Percentiles rank a stretch among this genome's conserved stretches.
These are phyloP conservation scores for Botrylloides violaceus DNA, from an alignment of 23 tunicate genomes.

Conservation along the genomic window DNA sequence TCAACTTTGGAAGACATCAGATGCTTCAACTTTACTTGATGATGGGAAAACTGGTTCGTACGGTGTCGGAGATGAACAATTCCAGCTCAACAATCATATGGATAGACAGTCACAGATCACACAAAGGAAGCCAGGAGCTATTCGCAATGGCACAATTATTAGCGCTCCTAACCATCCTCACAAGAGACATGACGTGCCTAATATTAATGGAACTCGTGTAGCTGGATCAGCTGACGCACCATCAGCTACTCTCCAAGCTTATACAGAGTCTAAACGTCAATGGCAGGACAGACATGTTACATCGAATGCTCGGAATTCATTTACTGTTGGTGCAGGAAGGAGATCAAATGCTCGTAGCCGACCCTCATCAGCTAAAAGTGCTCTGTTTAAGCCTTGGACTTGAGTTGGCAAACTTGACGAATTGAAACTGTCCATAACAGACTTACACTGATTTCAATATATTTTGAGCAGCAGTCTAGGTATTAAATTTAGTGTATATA, in stretches of 20 bases:
- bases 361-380: constrained; percentile 68
- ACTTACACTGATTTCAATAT: too few species aligned
- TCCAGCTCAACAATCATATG: too few species aligned
- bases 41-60: not conserved
- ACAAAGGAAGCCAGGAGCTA: not conserved
- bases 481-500: too few species aligned
- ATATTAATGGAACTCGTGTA: constrained; percentile 1
- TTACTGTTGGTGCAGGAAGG: constrained; percentile 67
- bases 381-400: constrained; percentile 78
- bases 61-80: not conserved
- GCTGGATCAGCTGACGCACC: not conserved
- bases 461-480: too few species aligned
- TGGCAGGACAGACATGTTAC: not conserved
- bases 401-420: constrained; percentile 1
- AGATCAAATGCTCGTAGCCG: constrained; percentile 35
- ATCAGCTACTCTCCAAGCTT: constrained; percentile 14
- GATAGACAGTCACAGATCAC: not conserved
- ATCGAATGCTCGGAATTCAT: constrained; percentile 36
- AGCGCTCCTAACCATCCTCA: constrained; percentile 7
- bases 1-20: constrained; percentile 34
- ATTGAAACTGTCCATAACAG: too few species aligned
- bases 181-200: constrained; percentile 19
- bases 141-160: not conserved
- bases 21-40: not conserved
- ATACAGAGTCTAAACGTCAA: constrained; percentile 20